phyloP scores from a whole-genome alignment of 2,888 invertebrate genomes.

The Lasioglossum vierecki region DNA sequence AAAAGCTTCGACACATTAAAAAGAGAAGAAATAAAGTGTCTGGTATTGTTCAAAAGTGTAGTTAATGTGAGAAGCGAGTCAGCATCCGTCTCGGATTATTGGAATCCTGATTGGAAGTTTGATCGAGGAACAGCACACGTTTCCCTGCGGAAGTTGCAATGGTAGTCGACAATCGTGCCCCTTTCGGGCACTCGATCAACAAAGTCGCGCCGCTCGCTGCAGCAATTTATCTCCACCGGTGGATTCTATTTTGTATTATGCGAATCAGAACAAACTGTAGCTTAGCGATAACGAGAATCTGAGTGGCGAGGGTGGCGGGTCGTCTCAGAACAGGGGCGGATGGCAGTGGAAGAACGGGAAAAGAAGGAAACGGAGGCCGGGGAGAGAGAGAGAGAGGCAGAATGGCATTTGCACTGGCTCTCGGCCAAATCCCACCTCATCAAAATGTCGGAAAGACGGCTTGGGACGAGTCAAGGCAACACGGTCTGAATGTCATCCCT shows the following conservation, averaged over 20 bases:
- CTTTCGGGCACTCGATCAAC: neutral
- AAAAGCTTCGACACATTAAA: no score
- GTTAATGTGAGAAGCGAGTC: neutral
- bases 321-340: slow-evolving; percentile 39
- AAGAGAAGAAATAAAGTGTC: no score
- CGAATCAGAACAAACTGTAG: slow-evolving; percentile 68
- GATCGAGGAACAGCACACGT: neutral
- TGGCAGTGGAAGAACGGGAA: slow-evolving; percentile 37
- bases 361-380: slow-evolving; percentile 4
- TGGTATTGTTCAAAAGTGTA: neutral
- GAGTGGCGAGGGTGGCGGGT: slow-evolving; percentile 36
- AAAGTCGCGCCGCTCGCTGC: slow-evolving; percentile 10
- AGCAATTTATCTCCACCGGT: slow-evolving; percentile 25
- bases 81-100: neutral
- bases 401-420: slow-evolving; percentile 77
- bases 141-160: neutral
- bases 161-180: neutral
- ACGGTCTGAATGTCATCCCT: slow-evolving; percentile 76
- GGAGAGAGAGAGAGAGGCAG: slow-evolving; percentile 51
- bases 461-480: slow-evolving; percentile 73
- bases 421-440: slow-evolving; percentile 79
- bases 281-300: slow-evolving; percentile 69
- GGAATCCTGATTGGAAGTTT: neutral
- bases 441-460: slow-evolving; percentile 78
- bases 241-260: slow-evolving; percentile 51